Conservation (phyloP, 2,113 vertebrate species). For the Lathamus discolor region DNA sequence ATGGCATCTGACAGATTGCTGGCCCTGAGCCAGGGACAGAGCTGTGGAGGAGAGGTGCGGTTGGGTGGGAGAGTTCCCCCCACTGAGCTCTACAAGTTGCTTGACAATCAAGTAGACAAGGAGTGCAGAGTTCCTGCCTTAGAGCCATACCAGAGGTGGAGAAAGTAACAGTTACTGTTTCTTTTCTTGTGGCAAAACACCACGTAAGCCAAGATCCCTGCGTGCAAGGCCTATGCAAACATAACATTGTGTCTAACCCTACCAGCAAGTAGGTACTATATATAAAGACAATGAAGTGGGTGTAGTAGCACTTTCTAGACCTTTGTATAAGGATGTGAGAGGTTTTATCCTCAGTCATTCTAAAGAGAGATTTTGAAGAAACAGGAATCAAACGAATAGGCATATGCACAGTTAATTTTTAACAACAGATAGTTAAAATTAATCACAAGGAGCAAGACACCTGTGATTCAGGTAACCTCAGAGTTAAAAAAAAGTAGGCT, state of each 20-base stretch:
- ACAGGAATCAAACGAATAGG: not conserved
- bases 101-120: not conserved
- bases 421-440: not conserved
- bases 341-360: not conserved
- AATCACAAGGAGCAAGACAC: not conserved
- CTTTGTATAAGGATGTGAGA: not conserved
- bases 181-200: not conserved
- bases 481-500: not conserved
- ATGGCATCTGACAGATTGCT: fast-evolving
- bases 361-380: not conserved
- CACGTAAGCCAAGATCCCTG: not conserved
- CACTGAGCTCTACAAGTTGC: not conserved
- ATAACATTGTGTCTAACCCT: not conserved
- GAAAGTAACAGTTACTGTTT: not conserved
- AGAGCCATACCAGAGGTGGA: not conserved
- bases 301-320: not conserved
- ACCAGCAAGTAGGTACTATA: not conserved
- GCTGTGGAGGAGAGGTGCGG: not conserved
- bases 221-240: not conserved
- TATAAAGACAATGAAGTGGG: not conserved
- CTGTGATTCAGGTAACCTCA: not conserved
- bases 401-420: not conserved
- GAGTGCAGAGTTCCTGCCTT: not conserved
- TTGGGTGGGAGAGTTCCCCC: not conserved
- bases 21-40: fast-evolving